Base-by-base conservation (phyloP, 2,888 invertebrate species). In the Neoscelio sp. region DNA sequence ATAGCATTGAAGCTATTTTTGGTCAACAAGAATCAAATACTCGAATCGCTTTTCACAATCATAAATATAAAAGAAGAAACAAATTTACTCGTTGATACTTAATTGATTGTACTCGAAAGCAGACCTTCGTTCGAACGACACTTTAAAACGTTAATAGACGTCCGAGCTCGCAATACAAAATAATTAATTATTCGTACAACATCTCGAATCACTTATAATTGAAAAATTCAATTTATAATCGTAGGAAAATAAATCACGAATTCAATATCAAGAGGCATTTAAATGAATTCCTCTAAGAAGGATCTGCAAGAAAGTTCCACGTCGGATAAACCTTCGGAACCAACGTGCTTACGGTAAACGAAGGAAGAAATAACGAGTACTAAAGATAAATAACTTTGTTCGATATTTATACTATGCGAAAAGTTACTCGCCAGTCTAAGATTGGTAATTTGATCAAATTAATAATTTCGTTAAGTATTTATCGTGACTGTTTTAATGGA, bases 161-260 rank as follows among this genome's bases (percentile, higher is more conserved):
- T 44, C 10, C n/a, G 10, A 28, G 8, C 17, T 33, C n/a, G n/a
- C n/a, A 56, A 26, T 15, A 8, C 38, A 40, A 33, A 35, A 2
- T 4, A 54, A 56, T 56, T 26, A 56, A 56, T 56, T 40, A 26
- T 56, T 40, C 13, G 15, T 3, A 38, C 7, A n/a, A 20, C 20
- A 35, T 56, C 23, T 8, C 15, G 10, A 40, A 33, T 10, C 10
- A 26, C 15, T 56, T 56, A 56, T 40, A n/a, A n/a, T n/a, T 26
- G 56, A 38, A 40, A 40, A 40, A n/a, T 56, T 13, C 6, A 33
- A 40, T 56, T 40, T 26, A 23, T 23, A 35, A 56, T 56, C 20
- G 35, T 17, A 20, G 54, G 10, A 8, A 56, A 20, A 50, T 1
- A 28, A 50, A 46, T n/a, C n/a, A 23, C 12, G 12, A 46, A 17